Percentiles rank a stretch among this genome's conserved stretches.
Evolutionary conservation across 2,797 vertebrate species (phyloP).

Genomic region (Jordanella pulchra): DNA sequence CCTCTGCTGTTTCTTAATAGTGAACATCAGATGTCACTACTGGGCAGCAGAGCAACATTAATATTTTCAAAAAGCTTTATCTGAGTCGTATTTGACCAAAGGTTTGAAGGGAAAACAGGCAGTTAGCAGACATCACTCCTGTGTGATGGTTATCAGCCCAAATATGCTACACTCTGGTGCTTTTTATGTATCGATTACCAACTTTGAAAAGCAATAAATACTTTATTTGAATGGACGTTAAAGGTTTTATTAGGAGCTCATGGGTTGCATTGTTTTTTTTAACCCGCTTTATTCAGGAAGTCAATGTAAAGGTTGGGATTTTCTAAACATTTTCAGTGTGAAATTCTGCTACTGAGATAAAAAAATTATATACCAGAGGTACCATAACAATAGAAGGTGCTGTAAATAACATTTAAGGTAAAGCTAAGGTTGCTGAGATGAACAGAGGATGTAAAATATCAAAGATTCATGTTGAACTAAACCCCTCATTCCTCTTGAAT

Average conservation of each 20-base stretch:
- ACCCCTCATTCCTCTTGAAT: conserved; percentile 15
- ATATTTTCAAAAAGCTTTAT: too few relatives aligned
- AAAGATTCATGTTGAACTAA: conserved; percentile 31
- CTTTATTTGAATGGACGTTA: too few relatives aligned
- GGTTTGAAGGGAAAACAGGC: neutral
- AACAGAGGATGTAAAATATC: conserved; percentile 13
- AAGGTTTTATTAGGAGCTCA: neutral
- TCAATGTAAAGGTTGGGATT: neutral
- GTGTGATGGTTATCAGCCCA: neutral
- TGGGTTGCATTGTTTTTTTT: neutral
- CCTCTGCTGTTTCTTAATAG: neutral
- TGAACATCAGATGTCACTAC: neutral
- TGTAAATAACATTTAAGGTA: neutral
- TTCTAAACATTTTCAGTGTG: neutral
- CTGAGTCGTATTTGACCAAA: too few relatives aligned
- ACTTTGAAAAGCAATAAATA: neutral
- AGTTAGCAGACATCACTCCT: neutral
- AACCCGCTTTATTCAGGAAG: neutral
- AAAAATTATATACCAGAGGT: neutral
- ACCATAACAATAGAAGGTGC: neutral
- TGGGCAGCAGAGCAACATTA: too few relatives aligned
- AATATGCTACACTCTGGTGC: neutral
- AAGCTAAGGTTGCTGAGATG: conserved; percentile 20
- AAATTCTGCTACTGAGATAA: neutral
- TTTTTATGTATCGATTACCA: neutral